Base-by-base conservation (phyloP, 2,113 vertebrate species). In the Perca flavescens region DNA sequence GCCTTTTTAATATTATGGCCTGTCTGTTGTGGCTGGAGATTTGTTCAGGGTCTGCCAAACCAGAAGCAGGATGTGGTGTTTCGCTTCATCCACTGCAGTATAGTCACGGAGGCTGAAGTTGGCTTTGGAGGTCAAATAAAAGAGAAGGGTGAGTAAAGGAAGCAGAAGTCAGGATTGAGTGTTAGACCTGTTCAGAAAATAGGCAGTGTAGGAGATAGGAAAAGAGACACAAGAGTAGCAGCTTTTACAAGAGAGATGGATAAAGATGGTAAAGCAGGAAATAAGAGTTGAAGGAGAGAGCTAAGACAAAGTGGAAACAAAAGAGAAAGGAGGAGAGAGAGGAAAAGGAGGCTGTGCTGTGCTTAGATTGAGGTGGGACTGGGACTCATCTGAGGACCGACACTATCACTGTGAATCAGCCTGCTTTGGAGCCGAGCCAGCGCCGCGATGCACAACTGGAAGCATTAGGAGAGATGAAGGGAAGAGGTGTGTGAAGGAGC, bases 291-390 rank as follows among this genome's bases (percentile, higher is more conserved):
- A 70, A 77, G 77, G 80, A 68, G 57, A 80, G 40, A 62, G 14
- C 83, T 54, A 36, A 65, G 71, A 81, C 70, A 84, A 82, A 72
- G 77, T 74, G 77, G 74, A 85, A 83, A 86, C 61, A 61, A 86
- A 83, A 61, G 46, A 60, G 52, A 71, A 40, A 68, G 43, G 36
- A 71, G 28, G 49, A 19, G 66, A 80, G 34, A 28, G 7, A 25
- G n/a, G 34, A 79, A 74, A 50, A 54, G 40, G 65, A 75, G 78
- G 72, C 77, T 46, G 75, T 10, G 74, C 63, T 69, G 46, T 61
- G 66, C 53, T 85, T 34, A 84, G 84, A 92, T 86, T 90, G 91
- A 85, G 82, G 80, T 85, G 87, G 88, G 88, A 89, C 89, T 85
- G 83, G 86, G 89, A 90, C 62, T 77, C 64, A 57, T 60, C 73